These are phyloP conservation scores for Ptychadena robeensis DNA, from an alignment of 2,797 vertebrate species.

Conservation along the genomic window DNA sequence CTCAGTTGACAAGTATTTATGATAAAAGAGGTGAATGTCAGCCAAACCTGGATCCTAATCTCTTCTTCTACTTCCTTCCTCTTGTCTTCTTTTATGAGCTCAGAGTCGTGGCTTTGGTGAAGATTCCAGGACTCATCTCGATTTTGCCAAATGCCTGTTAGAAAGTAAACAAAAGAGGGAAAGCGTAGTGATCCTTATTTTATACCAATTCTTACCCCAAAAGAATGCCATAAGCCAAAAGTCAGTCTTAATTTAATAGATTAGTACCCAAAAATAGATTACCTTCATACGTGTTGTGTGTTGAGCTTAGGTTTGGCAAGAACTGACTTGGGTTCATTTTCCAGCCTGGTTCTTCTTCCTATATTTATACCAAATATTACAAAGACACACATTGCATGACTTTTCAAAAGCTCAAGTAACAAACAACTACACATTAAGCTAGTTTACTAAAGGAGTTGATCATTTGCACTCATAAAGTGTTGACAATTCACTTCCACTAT, in stretches of 20 bases:
- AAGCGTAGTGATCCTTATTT: neutral
- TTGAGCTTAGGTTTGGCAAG: conserved; percentile 75
- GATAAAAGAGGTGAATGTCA: neutral
- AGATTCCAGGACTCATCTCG: conserved; percentile 78
- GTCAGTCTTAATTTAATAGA: neutral
- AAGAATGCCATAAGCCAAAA: neutral
- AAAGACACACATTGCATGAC: too few relatives aligned
- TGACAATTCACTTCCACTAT: too few relatives aligned
- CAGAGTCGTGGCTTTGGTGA: conserved; percentile 76
- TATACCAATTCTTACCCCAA: neutral
- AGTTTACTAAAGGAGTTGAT: too few relatives aligned
- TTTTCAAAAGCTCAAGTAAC: too few relatives aligned
- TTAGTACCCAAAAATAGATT: neutral
- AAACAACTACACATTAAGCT: too few relatives aligned
- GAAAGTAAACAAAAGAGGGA: conserved; percentile 45
- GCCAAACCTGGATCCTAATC: conserved; percentile 81
- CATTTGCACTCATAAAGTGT: too few relatives aligned
- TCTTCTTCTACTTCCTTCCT: conserved; percentile 81
- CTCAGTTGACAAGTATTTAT: neutral
- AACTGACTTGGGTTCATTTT: conserved; percentile 83
- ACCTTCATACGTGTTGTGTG: conserved; percentile 79
- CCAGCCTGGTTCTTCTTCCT: conserved; percentile 80
- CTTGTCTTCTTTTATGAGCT: conserved; percentile 80
- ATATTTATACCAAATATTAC: neutral
- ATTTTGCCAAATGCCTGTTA: conserved; percentile 79